Evolutionary conservation across 2,888 invertebrate species (phyloP).

Genomic region (Hololepta plana): DNA sequence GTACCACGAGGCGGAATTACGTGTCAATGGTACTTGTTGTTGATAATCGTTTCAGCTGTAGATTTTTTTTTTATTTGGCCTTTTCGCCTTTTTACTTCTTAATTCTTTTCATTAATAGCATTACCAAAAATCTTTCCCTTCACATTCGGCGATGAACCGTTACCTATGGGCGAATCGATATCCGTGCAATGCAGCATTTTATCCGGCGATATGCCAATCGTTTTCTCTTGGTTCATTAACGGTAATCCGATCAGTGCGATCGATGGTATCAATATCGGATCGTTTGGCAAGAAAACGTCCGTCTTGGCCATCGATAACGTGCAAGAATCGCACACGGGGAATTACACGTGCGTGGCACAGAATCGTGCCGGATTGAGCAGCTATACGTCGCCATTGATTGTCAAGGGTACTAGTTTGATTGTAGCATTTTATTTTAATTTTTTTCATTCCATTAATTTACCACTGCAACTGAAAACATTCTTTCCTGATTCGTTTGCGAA

Average conservation of each 20-base stretch:
- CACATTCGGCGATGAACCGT: constrained; percentile 47
- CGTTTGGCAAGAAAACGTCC: constrained; percentile 44
- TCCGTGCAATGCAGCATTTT: constrained; percentile 37
- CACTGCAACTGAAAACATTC: too few relatives aligned
- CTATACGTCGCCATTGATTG: constrained; percentile 31
- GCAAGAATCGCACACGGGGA: constrained; percentile 35
- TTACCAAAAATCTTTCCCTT: constrained; percentile 62
- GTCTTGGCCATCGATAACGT: constrained; percentile 40
- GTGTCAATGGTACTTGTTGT: constrained; percentile 14
- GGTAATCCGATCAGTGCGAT: constrained; percentile 34
- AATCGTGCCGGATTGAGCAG: constrained; percentile 34
- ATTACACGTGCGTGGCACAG: constrained; percentile 37
- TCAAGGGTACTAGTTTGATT: constrained; percentile 31
- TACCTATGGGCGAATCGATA: constrained; percentile 34
- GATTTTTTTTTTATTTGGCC: constrained; percentile 3
- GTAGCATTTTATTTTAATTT: too few relatives aligned
- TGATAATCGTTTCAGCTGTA: too few relatives aligned
- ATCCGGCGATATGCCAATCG: constrained; percentile 62
- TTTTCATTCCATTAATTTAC: too few relatives aligned
- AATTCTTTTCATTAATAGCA: constrained; percentile 32
- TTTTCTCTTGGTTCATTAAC: constrained; percentile 58
- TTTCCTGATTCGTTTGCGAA: too few relatives aligned
- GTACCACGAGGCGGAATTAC: constrained; percentile 32
- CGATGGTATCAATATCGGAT: constrained; percentile 32
- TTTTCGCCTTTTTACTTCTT: constrained; percentile 3